phyloP scores from a whole-genome alignment of 2,888 invertebrate genomes.

The Nematopogon swammerdamellus region DNA sequence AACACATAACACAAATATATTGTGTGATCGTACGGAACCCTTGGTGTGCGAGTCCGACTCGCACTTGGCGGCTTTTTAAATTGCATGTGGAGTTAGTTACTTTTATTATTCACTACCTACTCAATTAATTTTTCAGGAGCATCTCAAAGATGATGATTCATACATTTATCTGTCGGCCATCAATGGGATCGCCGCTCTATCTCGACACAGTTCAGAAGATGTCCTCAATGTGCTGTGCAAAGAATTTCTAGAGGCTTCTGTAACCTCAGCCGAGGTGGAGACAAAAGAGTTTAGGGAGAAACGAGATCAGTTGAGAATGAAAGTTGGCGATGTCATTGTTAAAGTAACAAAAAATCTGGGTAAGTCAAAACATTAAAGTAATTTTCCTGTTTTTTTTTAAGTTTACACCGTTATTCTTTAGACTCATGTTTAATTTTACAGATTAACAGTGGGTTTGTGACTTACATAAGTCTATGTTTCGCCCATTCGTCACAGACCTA shows the following conservation, averaged over 20 bases:
- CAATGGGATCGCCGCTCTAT: conserved; percentile 69
- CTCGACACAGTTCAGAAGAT: conserved; percentile 62
- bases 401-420: too few species aligned
- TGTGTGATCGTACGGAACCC: too few species aligned
- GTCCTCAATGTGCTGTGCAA: conserved; percentile 65
- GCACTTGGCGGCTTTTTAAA: too few species aligned
- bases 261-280: conserved; percentile 17
- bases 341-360: conserved; percentile 69
- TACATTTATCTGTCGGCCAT: conserved; percentile 80
- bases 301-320: conserved; percentile 61
- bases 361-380: conserved; percentile 26
- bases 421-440: too few species aligned
- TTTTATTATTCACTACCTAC: too few species aligned
- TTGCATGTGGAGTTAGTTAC: too few species aligned
- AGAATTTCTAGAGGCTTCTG: conserved; percentile 55
- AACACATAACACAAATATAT: too few species aligned
- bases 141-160: conserved; percentile 73
- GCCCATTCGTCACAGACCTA: too few species aligned
- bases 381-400: conserved; percentile 2
- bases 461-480: too few species aligned
- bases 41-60: too few species aligned
- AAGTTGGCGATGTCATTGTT: conserved; percentile 78
- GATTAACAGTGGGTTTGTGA: too few species aligned
- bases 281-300: conserved; percentile 34
- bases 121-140: conserved; percentile 63